phyloP scores from a whole-genome alignment of 2,888 invertebrate species.

The Lasius fuliginosus region DNA sequence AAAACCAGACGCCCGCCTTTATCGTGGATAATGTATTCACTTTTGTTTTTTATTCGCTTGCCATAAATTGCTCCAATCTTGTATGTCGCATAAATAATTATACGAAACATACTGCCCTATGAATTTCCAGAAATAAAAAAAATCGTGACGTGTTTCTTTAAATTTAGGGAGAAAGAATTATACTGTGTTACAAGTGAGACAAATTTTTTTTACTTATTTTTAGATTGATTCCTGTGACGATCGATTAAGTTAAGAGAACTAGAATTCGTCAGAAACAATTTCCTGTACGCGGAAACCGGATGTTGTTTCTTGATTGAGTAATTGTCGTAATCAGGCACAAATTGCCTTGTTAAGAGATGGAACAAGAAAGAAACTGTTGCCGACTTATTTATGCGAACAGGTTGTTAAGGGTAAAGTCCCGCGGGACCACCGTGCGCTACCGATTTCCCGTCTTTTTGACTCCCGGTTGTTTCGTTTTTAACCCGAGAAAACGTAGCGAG shows the following conservation, averaged over 20 bases:
- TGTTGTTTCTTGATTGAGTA: slow-evolving; percentile 7
- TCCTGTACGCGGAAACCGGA: neutral
- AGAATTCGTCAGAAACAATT: neutral
- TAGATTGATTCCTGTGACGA: neutral
- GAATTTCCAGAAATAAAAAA: neutral
- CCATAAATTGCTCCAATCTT: slow-evolving; percentile 13
- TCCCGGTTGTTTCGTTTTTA: slow-evolving; percentile 33
- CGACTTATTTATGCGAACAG: slow-evolving; percentile 63
- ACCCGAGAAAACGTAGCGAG: slow-evolving; percentile 5
- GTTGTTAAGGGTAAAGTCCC: slow-evolving; percentile 56
- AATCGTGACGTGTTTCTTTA: neutral
- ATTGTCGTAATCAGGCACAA: neutral
- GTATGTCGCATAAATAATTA: neutral
- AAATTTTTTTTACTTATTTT: neutral
- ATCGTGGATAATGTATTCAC: slow-evolving; percentile 47
- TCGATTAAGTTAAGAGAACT: neutral
- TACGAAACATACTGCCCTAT: neutral
- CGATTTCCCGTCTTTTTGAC: slow-evolving; percentile 44
- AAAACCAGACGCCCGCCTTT: slow-evolving; percentile 49
- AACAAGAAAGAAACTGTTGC: slow-evolving; percentile 39
- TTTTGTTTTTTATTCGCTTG: slow-evolving; percentile 19
- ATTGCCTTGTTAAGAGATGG: neutral
- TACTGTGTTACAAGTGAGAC: neutral
- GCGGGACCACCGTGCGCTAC: slow-evolving; percentile 38
- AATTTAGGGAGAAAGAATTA: neutral